Base-by-base conservation (phyloP, 2,888 invertebrate species). In the Morpho helenor region DNA sequence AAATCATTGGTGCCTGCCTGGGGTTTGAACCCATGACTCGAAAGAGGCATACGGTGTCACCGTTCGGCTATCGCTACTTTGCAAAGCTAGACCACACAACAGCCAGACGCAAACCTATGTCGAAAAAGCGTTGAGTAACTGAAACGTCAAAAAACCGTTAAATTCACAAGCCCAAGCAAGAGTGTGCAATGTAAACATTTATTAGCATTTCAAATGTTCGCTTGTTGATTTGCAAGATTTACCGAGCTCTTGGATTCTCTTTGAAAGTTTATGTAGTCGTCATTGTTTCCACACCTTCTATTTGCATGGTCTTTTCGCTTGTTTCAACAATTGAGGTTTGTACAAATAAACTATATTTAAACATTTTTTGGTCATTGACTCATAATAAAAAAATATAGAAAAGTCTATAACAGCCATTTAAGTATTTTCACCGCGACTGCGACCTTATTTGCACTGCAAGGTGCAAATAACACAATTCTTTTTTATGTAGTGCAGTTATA, bases 141-240 rank as follows among this genome's bases (percentile, higher is more conserved):
- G 8, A 49, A 41, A 10, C 51, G 47, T 53, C 16, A 31, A 10
- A 39, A 53, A 41, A 41, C 54, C 48, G 54, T 55, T 55, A 55
- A 42, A 31, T 40, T 31, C 44, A 44, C 55, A 55, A 49, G 48
- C 47, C n/a, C 47, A 48, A 8, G 22, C 48, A 55, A 43, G 44
- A 49, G 54, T 42, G 10, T 49, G 59, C 61, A 58, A 55, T 51
- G 56, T 43, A 59, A 63, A 59, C 61, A 49, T 61, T 53, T 63
- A 59, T 61, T 63, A 61, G 59, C 61, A 52, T 63, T 41, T 49
- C 47, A 53, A 61, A 57, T 56, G 53, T 49, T n/a, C 55, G 65
- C 66, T 57, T 74, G 75, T 76, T 75, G 79, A 78, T 78, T 73
- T 63, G 71, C 74, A 64, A 69, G 62, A 65, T 66, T 64, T 68